phyloP scores from a whole-genome alignment of 1,140 invertebrate species.

The Calliopsis andreniformis region DNA sequence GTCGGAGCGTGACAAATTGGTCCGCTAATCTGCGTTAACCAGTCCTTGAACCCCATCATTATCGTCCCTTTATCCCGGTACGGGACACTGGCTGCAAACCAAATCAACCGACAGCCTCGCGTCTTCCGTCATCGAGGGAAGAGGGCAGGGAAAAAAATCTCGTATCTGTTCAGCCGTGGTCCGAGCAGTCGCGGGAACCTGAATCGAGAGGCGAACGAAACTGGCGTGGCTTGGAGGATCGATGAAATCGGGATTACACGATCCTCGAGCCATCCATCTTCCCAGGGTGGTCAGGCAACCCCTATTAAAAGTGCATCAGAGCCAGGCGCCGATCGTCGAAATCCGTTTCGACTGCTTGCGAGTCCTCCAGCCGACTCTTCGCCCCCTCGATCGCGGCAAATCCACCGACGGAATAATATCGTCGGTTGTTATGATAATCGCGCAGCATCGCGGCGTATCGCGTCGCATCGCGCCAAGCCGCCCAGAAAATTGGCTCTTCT shows the following conservation, averaged over 20 bases:
- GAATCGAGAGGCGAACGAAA: not conserved
- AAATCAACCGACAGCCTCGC: constrained; percentile 46
- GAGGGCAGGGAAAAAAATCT: not conserved
- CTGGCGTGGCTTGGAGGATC: constrained; percentile 44
- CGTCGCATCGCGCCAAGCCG: constrained; percentile 80
- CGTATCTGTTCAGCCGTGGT: constrained; percentile 3
- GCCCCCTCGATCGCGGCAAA: constrained; percentile 31
- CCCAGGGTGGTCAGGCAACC: constrained; percentile 69
- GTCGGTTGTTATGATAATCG: constrained; percentile 82
- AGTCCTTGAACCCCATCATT: constrained; percentile 74
- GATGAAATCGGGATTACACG: constrained; percentile 75
- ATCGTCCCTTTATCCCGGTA: constrained; percentile 71
- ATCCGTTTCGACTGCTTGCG: constrained; percentile 75
- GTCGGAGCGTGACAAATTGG: constrained; percentile 79
- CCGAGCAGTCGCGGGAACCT: not conserved
- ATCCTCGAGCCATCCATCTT: constrained; percentile 78
- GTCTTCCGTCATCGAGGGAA: not conserved
- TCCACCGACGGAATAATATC: constrained; percentile 80
- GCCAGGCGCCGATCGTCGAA: constrained; percentile 67
- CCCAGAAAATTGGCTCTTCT: constrained; percentile 82
- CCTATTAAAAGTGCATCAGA: constrained; percentile 81
- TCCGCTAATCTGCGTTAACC: constrained; percentile 79
- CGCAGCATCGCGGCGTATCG: constrained; percentile 77
- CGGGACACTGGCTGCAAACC: constrained; percentile 63
- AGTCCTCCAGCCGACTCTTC: constrained; percentile 1